Evolutionary conservation across 2,797 vertebrate genomes (phyloP).

Genomic region (Chelidonichthys spinosus): DNA sequence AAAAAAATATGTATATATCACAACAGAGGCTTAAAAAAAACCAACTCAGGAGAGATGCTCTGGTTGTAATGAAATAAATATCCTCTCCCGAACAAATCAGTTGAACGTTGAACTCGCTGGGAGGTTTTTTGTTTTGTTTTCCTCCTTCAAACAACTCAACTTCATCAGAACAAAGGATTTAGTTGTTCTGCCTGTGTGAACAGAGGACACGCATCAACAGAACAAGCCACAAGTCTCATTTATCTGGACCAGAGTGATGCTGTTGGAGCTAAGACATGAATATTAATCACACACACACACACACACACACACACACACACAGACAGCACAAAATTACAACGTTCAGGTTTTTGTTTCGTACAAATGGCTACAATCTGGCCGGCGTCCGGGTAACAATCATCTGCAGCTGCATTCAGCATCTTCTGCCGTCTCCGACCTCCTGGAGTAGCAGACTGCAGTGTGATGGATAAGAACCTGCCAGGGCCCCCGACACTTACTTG

Average conservation of each 20-base stretch:
- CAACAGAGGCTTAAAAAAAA: slow-evolving; percentile 12
- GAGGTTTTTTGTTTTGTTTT: slow-evolving; percentile 11
- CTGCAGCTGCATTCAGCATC: slow-evolving; percentile 46
- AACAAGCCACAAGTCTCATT: slow-evolving; percentile 33
- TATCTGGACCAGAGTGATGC: slow-evolving; percentile 41
- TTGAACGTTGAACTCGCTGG: neutral
- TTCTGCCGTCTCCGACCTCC: slow-evolving; percentile 9
- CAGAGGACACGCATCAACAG: slow-evolving; percentile 31
- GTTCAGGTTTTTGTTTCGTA: slow-evolving; percentile 32
- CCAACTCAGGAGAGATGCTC: neutral
- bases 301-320: too few relatives aligned
- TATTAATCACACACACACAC: slow-evolving; percentile 32
- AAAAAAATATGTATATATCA: slow-evolving; percentile 34
- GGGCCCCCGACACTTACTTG: slow-evolving; percentile 52
- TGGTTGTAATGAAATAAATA: neutral
- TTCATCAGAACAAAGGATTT: slow-evolving; percentile 27
- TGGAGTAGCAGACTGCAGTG: slow-evolving; percentile 7
- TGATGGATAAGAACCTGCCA: slow-evolving; percentile 63
- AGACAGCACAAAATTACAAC: slow-evolving; percentile 18
- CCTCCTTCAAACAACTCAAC: slow-evolving; percentile 31
- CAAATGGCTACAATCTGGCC: slow-evolving; percentile 34
- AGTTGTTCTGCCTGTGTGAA: slow-evolving; percentile 16
- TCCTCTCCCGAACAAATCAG: neutral
- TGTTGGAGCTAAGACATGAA: slow-evolving; percentile 26
- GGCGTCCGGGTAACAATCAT: slow-evolving; percentile 31